Base-by-base conservation (phyloP, 1,140 invertebrate genomes). In the Andrena cerasifolii region DNA sequence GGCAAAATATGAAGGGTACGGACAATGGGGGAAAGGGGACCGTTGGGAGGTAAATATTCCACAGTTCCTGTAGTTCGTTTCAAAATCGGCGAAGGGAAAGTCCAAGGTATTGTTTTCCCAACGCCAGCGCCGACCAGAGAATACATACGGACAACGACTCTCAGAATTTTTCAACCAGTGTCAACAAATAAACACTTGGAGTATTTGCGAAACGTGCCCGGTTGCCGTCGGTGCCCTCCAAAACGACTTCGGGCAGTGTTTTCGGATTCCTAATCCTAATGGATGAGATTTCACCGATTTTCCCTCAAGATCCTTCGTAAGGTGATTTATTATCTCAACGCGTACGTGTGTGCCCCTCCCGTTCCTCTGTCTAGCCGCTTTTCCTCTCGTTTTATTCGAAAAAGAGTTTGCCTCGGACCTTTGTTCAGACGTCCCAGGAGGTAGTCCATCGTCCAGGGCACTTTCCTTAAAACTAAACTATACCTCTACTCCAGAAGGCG, bases 291-390 rank as follows among this genome's bases (percentile, higher is more conserved):
- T 84, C 80, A 68, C 62, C 59, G 79, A 82, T 73, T 84, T 79
- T 84, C 82, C 72, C 79, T 86, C 79, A 84, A 84, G 85, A 78
- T 82, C 70, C 56, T 31, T 59, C 62, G 68, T 68, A 18, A 56
- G 78, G 87, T 90, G 87, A 88, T 90, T 88, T 90, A 88, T 90
- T 82, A 86, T 83, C 59, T 68, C 66, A 47, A 21, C 56, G 43
- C 65, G 72, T 68, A 54, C 65, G 59, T 75, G 54, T 47, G 58
- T 54, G 47, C 53, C 79, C 78, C 85, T 71, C 78, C 58, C 18
- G 45, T 31, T n/a, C 14, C 0, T 33, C 16, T 21, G 10, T 58
- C 28, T 72, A n/a, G n/a, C n/a, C 31, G 16, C 24, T 67, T 26
- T 61, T 61, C n/a, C 28, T 51, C 49, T 74, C 45, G 31, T 21